Evolutionary conservation across 2,888 invertebrate genomes (phyloP), one percentile per base, ranked within the genome.

Genomic region (Netelia virgata): DNA sequence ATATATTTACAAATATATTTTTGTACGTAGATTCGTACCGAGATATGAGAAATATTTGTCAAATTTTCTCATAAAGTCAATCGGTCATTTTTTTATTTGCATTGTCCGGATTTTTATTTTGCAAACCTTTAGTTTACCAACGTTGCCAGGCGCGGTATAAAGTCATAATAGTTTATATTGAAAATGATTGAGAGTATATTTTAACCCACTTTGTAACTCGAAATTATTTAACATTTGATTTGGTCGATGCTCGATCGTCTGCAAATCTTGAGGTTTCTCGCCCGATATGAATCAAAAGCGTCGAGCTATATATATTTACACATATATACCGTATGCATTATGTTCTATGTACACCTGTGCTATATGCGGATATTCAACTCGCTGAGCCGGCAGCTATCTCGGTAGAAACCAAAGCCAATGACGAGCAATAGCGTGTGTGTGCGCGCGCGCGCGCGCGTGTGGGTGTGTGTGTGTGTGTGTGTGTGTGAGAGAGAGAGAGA

Each of bases 331-430:
- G 28, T 66, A 28, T 66, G 23, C 41, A 36, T 36, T 1, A 47
- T 66, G 50, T 50, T 53, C 9, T 28, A 36, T 36, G 36, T 16
- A 14, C 61, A 43, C 28, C 18, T 55, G 76, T 20, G 59, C 28
- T 74, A 59, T 41, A 43, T 77, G 55, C 20, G 23, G 41, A 79
- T 74, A 55, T 73, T 79, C 53, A 64, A 79, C 64, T 75, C 75
- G 76, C 53, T 69, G 81, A 82, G 79, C 79, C 79, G 55, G 47
- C 53, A 59, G 70, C 20, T 53, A 79, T 63, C 63, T 20, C 59
- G 72, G 53, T 14, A n/a, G 68, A 63, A 75, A 20, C 47, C 53
- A 8, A 47, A 69, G 1, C 9, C 16, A 14, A 57, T 10, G 75
- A 72, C 72, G 61, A 63, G 28, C 28, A 47, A 20, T n/a, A 69